These are phyloP conservation scores for Camponotus vicinus DNA, from an alignment of 1,140 invertebrate species.

Conservation along the genomic window DNA sequence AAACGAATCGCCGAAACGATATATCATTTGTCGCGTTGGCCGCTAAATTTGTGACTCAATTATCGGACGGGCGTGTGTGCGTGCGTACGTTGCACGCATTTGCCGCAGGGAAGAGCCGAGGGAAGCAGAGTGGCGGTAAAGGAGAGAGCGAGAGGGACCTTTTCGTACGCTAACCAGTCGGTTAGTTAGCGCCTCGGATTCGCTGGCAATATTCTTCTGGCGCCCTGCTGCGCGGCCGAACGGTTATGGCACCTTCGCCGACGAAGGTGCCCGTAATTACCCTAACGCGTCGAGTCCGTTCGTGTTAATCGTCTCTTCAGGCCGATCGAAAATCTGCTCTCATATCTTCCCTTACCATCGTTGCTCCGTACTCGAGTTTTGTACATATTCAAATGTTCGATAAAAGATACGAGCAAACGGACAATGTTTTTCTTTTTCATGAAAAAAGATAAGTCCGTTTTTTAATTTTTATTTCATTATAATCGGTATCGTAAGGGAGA, in stretches of 20 bases:
- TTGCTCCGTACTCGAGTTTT: not conserved
- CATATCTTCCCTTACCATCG: constrained; percentile 10
- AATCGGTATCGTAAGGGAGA: not conserved
- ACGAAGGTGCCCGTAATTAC: constrained; percentile 78
- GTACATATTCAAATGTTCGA: not conserved
- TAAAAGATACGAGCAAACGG: not conserved
- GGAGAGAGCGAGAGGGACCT: constrained; percentile 67
- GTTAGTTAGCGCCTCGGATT: constrained; percentile 75
- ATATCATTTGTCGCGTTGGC: constrained; percentile 77
- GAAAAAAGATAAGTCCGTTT: constrained; percentile 2
- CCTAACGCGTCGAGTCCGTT: constrained; percentile 75
- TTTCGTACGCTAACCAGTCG: constrained; percentile 70
- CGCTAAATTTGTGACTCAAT: constrained; percentile 78
- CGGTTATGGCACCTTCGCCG: constrained; percentile 75
- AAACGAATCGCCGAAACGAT: constrained; percentile 77
- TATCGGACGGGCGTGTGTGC: constrained; percentile 65
- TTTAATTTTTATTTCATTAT: not conserved
- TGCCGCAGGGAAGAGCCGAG: constrained; percentile 44
- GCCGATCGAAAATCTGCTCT: constrained; percentile 57
- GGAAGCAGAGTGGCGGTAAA: constrained; percentile 65
- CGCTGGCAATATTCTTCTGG: constrained; percentile 69
- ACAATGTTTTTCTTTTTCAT: not conserved
- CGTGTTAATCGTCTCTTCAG: constrained; percentile 73
- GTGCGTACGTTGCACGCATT: constrained; percentile 27
- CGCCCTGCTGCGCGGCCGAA: constrained; percentile 70